These are phyloP conservation scores for Philopedon plagiatum DNA, from an alignment of 2,888 invertebrate genomes.

Conservation along the genomic window DNA sequence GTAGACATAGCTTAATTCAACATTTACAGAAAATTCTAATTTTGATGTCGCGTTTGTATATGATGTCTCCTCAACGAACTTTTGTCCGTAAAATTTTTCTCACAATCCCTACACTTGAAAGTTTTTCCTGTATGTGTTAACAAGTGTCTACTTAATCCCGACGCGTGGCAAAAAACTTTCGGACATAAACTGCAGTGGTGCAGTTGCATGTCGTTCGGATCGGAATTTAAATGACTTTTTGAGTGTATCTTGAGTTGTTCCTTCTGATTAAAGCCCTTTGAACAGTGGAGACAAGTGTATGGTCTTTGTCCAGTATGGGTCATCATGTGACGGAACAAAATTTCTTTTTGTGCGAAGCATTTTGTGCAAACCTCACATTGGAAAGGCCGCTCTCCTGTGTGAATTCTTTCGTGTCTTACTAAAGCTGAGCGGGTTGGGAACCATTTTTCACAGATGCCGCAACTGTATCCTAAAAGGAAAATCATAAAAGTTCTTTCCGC, in stretches of 20 bases:
- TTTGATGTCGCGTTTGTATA: conserved; percentile 62
- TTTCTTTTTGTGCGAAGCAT: conserved; percentile 82
- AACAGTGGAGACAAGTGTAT: conserved; percentile 76
- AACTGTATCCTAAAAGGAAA: conserved; percentile 67
- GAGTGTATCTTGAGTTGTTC: conserved; percentile 77
- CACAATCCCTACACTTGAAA: conserved; percentile 77
- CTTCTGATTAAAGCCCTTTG: conserved; percentile 81
- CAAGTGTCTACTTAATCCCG: conserved; percentile 79
- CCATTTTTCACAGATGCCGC: conserved; percentile 77
- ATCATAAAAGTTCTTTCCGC: no score
- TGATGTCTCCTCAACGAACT: conserved; percentile 80
- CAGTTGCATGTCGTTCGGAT: conserved; percentile 73
- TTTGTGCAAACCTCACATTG: conserved; percentile 73
- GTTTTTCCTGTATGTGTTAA: conserved; percentile 76
- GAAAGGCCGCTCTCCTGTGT: conserved; percentile 75
- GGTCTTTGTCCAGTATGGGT: conserved; percentile 76
- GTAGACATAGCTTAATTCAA: background rate
- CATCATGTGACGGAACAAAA: conserved; percentile 74
- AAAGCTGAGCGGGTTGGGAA: conserved; percentile 79
- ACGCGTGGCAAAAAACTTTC: conserved; percentile 75
- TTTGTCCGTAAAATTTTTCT: conserved; percentile 79
- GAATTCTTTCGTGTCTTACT: conserved; percentile 78
- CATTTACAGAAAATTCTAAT: background rate
- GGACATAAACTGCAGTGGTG: conserved; percentile 79
- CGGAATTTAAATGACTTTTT: conserved; percentile 73